Conservation (phyloP, 23 tunicate species). For the Clavelina lepadiformis region DNA sequence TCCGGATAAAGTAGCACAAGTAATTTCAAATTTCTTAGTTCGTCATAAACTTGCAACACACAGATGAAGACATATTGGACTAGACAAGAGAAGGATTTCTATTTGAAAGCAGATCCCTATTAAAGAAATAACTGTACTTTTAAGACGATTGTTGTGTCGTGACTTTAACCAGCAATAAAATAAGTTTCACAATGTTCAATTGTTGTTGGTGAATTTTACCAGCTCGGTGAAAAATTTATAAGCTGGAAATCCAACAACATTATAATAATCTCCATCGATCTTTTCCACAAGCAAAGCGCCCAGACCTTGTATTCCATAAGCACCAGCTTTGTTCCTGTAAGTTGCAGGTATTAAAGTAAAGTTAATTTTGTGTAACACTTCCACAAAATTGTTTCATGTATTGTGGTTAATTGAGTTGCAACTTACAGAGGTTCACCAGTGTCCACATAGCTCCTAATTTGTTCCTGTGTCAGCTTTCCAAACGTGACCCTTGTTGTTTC, state of each 20-base stretch:
- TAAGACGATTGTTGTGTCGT: neutral
- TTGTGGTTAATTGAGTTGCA: neutral
- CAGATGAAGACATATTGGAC: too few relatives aligned
- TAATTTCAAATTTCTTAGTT: conserved; percentile 45
- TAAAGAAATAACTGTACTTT: too few relatives aligned
- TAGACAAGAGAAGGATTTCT: too few relatives aligned
- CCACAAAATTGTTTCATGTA: too few relatives aligned
- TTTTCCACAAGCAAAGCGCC: conserved; percentile 77
- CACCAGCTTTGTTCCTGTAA: conserved; percentile 95
- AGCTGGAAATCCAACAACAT: conserved; percentile 91
- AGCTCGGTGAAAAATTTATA: conserved; percentile 41
- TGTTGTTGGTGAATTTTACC: conserved; percentile 19
- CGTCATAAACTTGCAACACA: conserved; percentile 75
- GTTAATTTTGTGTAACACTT: too few relatives aligned
- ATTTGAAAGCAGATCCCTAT: too few relatives aligned
- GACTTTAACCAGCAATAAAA: neutral
- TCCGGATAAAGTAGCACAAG: conserved; percentile 80
- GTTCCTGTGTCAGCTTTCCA: conserved; percentile 27
- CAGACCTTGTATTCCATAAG: conserved; percentile 91
- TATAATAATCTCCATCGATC: conserved; percentile 81
- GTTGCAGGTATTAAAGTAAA: neutral
- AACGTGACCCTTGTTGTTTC: conserved; percentile 61
- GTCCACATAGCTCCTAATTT: conserved; percentile 57
- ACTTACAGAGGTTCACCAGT: conserved; percentile 89
- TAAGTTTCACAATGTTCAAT: neutral